Conservation (phyloP, 1,140 invertebrate genomes). For the Hylaeus anthracinus region DNA sequence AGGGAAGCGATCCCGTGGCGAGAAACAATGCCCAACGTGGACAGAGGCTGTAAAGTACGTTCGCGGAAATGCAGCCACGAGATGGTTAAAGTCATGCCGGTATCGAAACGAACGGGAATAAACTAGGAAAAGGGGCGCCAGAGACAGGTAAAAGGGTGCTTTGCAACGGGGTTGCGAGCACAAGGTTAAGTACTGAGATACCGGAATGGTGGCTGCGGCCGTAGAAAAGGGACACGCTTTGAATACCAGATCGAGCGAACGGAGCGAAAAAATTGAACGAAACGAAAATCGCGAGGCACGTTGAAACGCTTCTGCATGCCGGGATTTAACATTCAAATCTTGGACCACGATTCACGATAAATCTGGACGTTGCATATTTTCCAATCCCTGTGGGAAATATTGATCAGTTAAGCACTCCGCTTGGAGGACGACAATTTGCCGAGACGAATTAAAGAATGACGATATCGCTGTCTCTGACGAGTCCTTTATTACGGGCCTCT, state of each 20-base stretch:
- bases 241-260: conserved; percentile 47
- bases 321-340: conserved; percentile 17
- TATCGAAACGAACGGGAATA: not conserved
- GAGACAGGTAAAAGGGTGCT: conserved; percentile 11
- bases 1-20: not conserved
- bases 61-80: not conserved
- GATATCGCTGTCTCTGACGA: too few relatives aligned
- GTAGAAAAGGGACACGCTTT: conserved; percentile 43
- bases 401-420: not conserved
- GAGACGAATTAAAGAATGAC: too few relatives aligned
- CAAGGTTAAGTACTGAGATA: conserved; percentile 59
- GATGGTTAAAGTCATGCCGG: not conserved
- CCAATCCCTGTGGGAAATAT: not conserved
- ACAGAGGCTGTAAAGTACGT: not conserved
- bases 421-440: not conserved
- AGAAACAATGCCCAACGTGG: conserved; percentile 3
- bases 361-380: not conserved
- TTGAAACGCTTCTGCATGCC: not conserved
- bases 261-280: conserved; percentile 48
- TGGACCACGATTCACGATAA: not conserved
- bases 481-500: too few relatives aligned
- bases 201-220: conserved; percentile 27
- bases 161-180: conserved; percentile 26
- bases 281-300: conserved; percentile 7
- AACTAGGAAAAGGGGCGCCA: not conserved